A percentile compares a stretch with the other conserved stretches of the same genome.
Evolutionary conservation across 2,113 vertebrate genomes (phyloP).

Genomic region (Misgurnus mizolepis): DNA sequence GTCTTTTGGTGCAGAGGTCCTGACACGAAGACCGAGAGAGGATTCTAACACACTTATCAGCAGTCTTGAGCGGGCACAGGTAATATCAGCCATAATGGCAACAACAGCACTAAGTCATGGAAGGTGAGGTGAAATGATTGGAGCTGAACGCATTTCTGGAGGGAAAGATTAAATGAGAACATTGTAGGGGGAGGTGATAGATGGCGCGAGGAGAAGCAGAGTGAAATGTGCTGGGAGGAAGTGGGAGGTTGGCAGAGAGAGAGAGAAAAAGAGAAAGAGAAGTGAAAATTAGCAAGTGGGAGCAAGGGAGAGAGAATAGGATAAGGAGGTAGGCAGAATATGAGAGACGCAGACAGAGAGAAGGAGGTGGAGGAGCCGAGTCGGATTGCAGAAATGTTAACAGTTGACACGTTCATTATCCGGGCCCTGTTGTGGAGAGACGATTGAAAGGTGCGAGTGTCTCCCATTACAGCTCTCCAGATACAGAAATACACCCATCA

Average conservation of each 20-base stretch:
- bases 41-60: slow-evolving; percentile 50
- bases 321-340: slow-evolving; percentile 68
- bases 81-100: slow-evolving; percentile 62
- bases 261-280: slow-evolving; percentile 36
- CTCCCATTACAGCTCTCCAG: slow-evolving; percentile 61
- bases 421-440: slow-evolving; percentile 50
- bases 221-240: slow-evolving; percentile 48
- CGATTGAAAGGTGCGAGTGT: slow-evolving; percentile 63
- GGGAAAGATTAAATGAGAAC: slow-evolving; percentile 79
- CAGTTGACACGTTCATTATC: slow-evolving; percentile 65
- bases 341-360: slow-evolving; percentile 48
- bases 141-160: slow-evolving; percentile 76
- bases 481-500: slow-evolving; percentile 62
- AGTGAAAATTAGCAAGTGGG: slow-evolving; percentile 56
- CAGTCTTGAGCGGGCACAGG: slow-evolving; percentile 57
- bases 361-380: slow-evolving; percentile 51
- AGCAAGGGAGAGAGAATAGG: slow-evolving; percentile 38
- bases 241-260: slow-evolving; percentile 42
- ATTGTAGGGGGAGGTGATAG: slow-evolving; percentile 78
- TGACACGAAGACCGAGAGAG: slow-evolving; percentile 28
- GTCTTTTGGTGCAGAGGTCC: slow-evolving; percentile 14
- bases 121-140: slow-evolving; percentile 65
- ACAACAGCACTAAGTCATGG: slow-evolving; percentile 60
- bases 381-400: slow-evolving; percentile 64
- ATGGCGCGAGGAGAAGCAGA: slow-evolving; percentile 63